Evolutionary conservation across 2,797 vertebrate species (phyloP).

Genomic region (Rhinatrema bivittatum): DNA sequence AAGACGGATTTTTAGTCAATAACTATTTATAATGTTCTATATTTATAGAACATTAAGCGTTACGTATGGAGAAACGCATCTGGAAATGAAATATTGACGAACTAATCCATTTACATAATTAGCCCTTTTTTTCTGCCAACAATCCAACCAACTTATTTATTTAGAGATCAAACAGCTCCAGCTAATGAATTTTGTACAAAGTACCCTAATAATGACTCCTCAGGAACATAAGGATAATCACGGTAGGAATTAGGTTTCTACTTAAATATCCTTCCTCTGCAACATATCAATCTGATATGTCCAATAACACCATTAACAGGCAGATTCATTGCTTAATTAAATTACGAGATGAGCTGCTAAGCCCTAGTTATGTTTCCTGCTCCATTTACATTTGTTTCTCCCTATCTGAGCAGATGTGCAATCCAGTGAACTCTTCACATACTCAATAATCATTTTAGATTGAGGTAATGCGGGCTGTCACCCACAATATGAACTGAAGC

Average conservation of each 20-base stretch:
- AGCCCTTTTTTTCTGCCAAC: slow-evolving; percentile 45
- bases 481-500: slow-evolving; percentile 81
- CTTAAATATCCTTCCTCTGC: slow-evolving; percentile 64
- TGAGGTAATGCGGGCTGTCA: slow-evolving; percentile 85
- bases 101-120: slow-evolving; percentile 69
- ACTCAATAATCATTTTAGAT: slow-evolving; percentile 74
- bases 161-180: slow-evolving; percentile 61
- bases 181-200: slow-evolving; percentile 68
- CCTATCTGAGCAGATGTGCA: slow-evolving; percentile 59
- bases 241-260: slow-evolving; percentile 65
- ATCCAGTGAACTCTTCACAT: slow-evolving; percentile 63
- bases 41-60: slow-evolving; percentile 37
- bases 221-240: slow-evolving; percentile 64
- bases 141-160: slow-evolving; percentile 68
- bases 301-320: slow-evolving; percentile 75
- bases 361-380: slow-evolving; percentile 66
- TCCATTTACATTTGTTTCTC: slow-evolving; percentile 72
- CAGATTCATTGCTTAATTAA: slow-evolving; percentile 87
- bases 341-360: slow-evolving; percentile 71
- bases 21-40: slow-evolving; percentile 25
- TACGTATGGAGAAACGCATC: too few species aligned
- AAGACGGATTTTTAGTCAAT: slow-evolving; percentile 32
- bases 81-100: slow-evolving; percentile 58
- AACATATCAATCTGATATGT: slow-evolving; percentile 74
- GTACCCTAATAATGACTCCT: slow-evolving; percentile 57